Conservation (phyloP, 2,113 vertebrate species). For the Sinocyclocheilus anshuiensis region DNA sequence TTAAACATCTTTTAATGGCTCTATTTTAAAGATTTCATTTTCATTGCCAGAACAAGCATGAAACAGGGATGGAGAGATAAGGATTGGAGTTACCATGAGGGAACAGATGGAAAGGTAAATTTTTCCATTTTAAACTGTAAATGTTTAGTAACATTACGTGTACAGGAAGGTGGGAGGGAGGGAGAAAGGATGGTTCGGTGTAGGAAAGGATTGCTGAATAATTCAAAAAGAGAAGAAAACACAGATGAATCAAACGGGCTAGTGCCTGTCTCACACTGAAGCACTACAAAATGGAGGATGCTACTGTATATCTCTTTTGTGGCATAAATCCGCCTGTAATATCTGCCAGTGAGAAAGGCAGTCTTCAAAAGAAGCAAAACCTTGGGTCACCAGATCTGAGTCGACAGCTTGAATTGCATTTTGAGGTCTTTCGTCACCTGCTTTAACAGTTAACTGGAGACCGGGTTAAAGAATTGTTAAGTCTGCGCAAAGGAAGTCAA, state of each 20-base stretch:
- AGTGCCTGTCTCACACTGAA: slow-evolving; percentile 22
- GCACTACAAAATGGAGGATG: slow-evolving; percentile 25
- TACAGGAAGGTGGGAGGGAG: slow-evolving; percentile 15
- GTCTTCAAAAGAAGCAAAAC: slow-evolving; percentile 9
- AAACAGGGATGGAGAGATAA: background rate
- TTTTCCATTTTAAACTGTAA: slow-evolving; percentile 1
- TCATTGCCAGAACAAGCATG: background rate
- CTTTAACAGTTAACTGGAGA: background rate
- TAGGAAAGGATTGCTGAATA: slow-evolving; percentile 47
- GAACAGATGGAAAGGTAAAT: background rate
- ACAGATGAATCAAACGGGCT: slow-evolving; percentile 22
- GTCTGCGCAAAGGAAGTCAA: background rate
- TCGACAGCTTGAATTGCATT: background rate
- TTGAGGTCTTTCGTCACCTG: background rate
- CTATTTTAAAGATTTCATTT: background rate
- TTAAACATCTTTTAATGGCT: background rate
- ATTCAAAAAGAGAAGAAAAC: slow-evolving; percentile 46
- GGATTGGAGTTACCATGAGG: background rate
- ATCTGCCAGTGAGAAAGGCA: background rate
- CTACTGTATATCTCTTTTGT: background rate
- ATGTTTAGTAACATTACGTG: slow-evolving; percentile 39
- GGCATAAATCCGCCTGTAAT: background rate
- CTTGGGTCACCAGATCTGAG: background rate
- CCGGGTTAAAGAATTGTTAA: background rate
- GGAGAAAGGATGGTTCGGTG: background rate